Base-by-base conservation (phyloP, 2,113 vertebrate genomes). In the Callithrix jacchus region DNA sequence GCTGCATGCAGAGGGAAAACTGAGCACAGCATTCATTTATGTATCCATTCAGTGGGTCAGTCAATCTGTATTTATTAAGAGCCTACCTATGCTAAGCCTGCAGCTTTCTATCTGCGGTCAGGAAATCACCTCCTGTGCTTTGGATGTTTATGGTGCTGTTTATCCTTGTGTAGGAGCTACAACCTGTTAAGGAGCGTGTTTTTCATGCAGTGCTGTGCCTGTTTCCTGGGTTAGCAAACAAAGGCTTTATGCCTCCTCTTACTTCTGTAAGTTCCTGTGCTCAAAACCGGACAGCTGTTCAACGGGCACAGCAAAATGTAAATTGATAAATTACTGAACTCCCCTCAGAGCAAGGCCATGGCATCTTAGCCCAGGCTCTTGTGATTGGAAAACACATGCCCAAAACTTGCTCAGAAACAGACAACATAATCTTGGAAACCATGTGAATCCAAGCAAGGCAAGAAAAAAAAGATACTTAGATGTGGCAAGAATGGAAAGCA, bases 21-120 rank as follows among this genome's bases (percentile, higher is more conserved):
- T 52, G 52, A 30, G n/a, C 61, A 64, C 52, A n/a, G 14, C 1
- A 16, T 32, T 42, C 27, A 9, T 64, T 42, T 2, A 8, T 6
- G 2, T 16, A 6, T 21, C 45, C 35, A 9, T 56, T n/a, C 49
- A 42, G 10, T 16, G 10, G 35, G 10, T 80, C 17, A 0, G 0
- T 37, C 11, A 23, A 12, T 25, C 49, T 5, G 8, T 16, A 9
- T 20, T 25, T 45, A 16, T 9, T 45, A 7, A 23, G 37, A 49
- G 18, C 56, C n/a, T 66, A 30, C 32, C 0, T 4, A 42, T 42
- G 35, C 76, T 70, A 40, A 80, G 64, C 64, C 79, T 61, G 4
- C 68, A 27, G 10, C 25, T 81, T 82, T 52, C 66, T 42, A 0
- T 32, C 18, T 32, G 17, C 42, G 35, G 25, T 9, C 2, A 83